These are phyloP conservation scores for Euthynnus affinis DNA, from an alignment of 2,797 vertebrate species.

Conservation along the genomic window DNA sequence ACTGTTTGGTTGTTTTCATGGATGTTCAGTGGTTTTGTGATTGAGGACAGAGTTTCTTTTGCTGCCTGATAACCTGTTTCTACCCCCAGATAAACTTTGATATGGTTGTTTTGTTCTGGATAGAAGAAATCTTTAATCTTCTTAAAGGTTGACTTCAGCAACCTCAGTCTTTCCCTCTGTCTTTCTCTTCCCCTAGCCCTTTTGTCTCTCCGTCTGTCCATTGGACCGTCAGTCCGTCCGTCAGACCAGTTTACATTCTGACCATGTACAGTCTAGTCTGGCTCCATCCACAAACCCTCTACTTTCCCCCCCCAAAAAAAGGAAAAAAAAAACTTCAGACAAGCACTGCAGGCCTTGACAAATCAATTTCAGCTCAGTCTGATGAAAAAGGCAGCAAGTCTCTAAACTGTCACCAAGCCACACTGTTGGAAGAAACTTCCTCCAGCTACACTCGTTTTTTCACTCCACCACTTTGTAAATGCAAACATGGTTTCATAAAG, in stretches of 20 bases:
- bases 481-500: conserved; percentile 61
- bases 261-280: conserved; percentile 57
- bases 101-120: neutral
- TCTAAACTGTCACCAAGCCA: conserved; percentile 48
- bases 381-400: conserved; percentile 71
- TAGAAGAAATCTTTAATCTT: neutral
- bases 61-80: too few species aligned
- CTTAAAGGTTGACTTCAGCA: neutral
- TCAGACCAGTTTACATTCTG: conserved; percentile 59
- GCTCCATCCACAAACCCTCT: conserved; percentile 37
- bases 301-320: neutral
- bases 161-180: too few species aligned
- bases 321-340: conserved; percentile 51
- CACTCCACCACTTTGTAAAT: conserved; percentile 38
- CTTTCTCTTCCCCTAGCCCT: neutral
- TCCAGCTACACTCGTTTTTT: conserved; percentile 23
- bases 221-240: conserved; percentile 12
- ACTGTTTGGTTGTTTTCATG: too few species aligned
- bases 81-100: too few species aligned
- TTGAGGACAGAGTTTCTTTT: too few species aligned
- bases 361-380: conserved; percentile 71
- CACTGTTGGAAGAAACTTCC: conserved; percentile 26
- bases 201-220: conserved; percentile 2
- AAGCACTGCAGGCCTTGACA: conserved; percentile 64
- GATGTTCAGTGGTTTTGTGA: too few species aligned